phyloP scores from a whole-genome alignment of 2,888 invertebrate genomes.

The Tetragnatha montana region DNA sequence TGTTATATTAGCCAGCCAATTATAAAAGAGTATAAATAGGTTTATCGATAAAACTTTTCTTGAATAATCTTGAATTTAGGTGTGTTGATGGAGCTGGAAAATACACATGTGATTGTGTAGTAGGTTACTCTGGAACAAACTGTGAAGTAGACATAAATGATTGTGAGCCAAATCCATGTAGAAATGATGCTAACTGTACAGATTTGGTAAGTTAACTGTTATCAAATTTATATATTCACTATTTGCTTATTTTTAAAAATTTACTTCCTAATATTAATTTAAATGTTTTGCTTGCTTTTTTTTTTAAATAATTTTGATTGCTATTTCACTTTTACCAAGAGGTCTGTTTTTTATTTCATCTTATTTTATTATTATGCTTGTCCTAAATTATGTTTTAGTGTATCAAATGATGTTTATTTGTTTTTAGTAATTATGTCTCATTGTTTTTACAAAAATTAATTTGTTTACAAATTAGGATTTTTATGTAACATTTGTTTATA shows the following conservation, averaged over 20 bases:
- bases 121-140: conserved; percentile 84
- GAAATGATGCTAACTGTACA: conserved; percentile 79
- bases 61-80: conserved; percentile 74
- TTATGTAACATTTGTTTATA: too few species aligned
- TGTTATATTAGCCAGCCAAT: not conserved
- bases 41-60: not conserved
- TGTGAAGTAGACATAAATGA: conserved; percentile 83
- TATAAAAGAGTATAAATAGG: not conserved
- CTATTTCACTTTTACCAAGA: too few species aligned
- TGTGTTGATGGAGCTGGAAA: conserved; percentile 74
- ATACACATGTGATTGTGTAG: conserved; percentile 86
- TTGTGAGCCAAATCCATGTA: conserved; percentile 75
- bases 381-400: not conserved
- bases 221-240: not conserved
- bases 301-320: too few species aligned
- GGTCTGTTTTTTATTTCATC: too few species aligned
- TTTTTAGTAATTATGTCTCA: too few species aligned
- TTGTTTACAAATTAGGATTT: too few species aligned
- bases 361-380: not conserved
- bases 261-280: too few species aligned
- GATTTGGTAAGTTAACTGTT: conserved; percentile 81
- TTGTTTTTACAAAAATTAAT: too few species aligned
- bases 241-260: too few species aligned
- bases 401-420: not conserved
- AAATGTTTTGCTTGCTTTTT: too few species aligned